Base-by-base conservation (phyloP, 2,113 vertebrate genomes). In the Caracal caracal region DNA sequence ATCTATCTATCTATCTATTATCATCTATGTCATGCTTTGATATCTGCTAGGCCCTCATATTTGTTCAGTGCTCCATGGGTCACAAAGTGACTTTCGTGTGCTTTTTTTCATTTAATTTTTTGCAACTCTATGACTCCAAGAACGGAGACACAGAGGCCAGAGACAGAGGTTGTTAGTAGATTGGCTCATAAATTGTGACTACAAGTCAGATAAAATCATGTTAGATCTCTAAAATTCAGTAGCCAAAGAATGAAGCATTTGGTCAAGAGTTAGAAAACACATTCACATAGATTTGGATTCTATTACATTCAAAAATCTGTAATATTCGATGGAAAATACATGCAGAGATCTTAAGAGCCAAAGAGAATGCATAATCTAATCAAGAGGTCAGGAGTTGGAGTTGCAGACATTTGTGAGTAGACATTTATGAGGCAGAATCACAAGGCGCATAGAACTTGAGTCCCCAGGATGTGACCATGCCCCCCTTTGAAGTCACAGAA, bases 61-160 rank as follows among this genome's bases (percentile, higher is more conserved):
- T 70, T 86, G 37, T 43, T 28, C 19, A 12, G 16, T 22, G 22
- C 10, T 68, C 35, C 28, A 53, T 37, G 61, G 26, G 37, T 93
- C 82, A 68, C 28, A 56, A 22, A 61, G 20, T 79, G 79, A 75
- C 15, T 70, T 90, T 53, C n/a, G 5, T 40, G 70, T 30, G 8
- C 13, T 24, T 93, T 81, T 95, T 87, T n/a, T 88, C 53, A 79
- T 84, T 81, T 71, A 75, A 17, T 84, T 81, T 26, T 68, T 51
- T 93, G 24, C 6, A 76, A 84, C 35, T 71, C 65, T 30, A 16
- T 53, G 43, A 53, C 28, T 59, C 37, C 56, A 51, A 30, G 17
- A 8, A 16, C 61, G 51, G 65, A 15, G 24, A 49, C 20, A 75
- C 13, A 71, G 49, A 85, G 33, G 15, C 11, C 70, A 80, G 78